Evolutionary conservation across 2,113 vertebrate species (phyloP), one percentile per base, ranked within the genome.

Genomic region (Neoarius graeffei): DNA sequence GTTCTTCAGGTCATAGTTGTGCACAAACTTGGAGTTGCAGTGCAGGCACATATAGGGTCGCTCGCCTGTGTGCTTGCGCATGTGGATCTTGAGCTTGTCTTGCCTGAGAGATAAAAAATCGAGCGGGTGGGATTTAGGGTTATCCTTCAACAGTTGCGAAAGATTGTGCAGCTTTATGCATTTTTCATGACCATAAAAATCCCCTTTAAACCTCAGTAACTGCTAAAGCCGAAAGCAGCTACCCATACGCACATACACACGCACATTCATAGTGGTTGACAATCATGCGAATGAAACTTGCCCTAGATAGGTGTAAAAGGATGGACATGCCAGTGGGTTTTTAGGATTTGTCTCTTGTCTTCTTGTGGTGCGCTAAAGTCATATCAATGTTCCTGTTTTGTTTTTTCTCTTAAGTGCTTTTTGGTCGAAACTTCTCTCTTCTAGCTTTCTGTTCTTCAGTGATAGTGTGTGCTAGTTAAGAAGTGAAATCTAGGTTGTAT

Each of bases 1-100:
- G 94, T 99, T 99, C 94, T 99, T 99, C 91, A 99, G 96, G 96
- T 99, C 98, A 15, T 99, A 99, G 95, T 99, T 99, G 95, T 99
- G 98, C 91, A 99, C 97, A 2, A 99, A 99, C 89, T 98, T 98
- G 92, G 98, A 97, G 50, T 98, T 99, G 97, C 98, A 99, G 94
- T 99, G 98, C 91, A 98, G 97, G 94, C 98, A 99, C 91, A 99
- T 96, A 94, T 99, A 99, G 0, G 98, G 98, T 81, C 98, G 95
- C 92, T 99, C 98, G 3, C 98, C 98, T 0, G 98, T 99, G 95
- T 99, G 98, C 93, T 99, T 99, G 84, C 98, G 94, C 98, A 99
- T 99, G 95, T 99, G 98, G 92, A 99, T 99, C 93, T 99, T 99
- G 20, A 99, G 95, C 91, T 99, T 99, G 96, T 99, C 98, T 92